Base-by-base conservation (phyloP, 2,113 vertebrate species). In the Zosterops borbonicus region DNA sequence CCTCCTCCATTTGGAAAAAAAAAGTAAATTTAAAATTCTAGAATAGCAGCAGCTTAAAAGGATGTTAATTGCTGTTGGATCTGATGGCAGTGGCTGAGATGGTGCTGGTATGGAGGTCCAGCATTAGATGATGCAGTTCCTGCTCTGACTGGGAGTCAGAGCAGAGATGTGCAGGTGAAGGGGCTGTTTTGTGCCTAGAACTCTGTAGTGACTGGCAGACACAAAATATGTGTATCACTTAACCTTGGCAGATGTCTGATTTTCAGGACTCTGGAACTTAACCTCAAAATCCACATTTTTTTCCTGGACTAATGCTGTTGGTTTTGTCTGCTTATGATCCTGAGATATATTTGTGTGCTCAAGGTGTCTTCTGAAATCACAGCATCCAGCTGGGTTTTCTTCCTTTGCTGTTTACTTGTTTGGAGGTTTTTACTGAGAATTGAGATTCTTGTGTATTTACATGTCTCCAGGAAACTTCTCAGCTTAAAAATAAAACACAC, bases 51-150 rank as follows among this genome's bases (percentile, higher is more conserved):
- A 1, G 24, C 28, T 86, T 88, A 53, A n/a, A 53, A 6, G 35
- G 82, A 42, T 60, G 27, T 90, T 94, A 90, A 78, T 92, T 92
- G 44, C 52, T 14, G 11, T n/a, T 88, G 75, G 52, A 9, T 47
- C 6, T 6, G 59, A 12, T 63, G 19, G 65, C 42, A n/a, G 44
- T 3, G 1, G 49, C 20, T 0, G 23, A 83, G 76, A 1, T 22
- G 68, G 15, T 65, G 56, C 69, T 22, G 4, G 7, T 13, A 4
- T 4, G 17, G 67, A 77, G 50, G 35, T 11, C 12, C 5, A 6
- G 52, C 3, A 8, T 2, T 37, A 2, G 25, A 12, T 5, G 55
- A 35, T 52, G 71, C 11, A 0, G 2, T 13, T 9, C 39, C 63
- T 42, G 56, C 0, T 41, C 65, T 53, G 52, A 17, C 44, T 31